Conservation (phyloP, 2,113 vertebrate species). For the Proteles cristata region DNA sequence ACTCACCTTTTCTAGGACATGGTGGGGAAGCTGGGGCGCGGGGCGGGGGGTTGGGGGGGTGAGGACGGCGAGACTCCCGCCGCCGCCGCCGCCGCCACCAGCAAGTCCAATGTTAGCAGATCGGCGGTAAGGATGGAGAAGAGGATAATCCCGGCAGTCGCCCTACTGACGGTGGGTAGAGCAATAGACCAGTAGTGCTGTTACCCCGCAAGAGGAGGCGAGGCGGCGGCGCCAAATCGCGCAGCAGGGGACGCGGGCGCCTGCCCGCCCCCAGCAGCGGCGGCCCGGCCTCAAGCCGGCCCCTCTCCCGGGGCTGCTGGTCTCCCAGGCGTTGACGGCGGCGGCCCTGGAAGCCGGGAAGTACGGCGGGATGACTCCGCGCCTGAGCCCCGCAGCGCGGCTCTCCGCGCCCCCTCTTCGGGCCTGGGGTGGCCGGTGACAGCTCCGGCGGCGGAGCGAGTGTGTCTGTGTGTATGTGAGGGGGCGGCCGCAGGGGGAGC, state of each 20-base stretch:
- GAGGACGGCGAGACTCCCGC: conserved; percentile 66
- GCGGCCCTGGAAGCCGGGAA: conserved; percentile 15
- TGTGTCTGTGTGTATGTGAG: background rate
- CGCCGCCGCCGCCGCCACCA: conserved; percentile 65
- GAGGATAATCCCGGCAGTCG: background rate
- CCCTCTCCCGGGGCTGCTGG: background rate
- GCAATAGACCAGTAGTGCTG: conserved; percentile 26
- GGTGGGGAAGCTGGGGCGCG: conserved; percentile 80
- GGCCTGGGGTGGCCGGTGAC: conserved; percentile 64
- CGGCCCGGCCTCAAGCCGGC: conserved; percentile 13
- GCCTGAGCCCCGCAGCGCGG: conserved; percentile 20
- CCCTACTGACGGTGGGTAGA: conserved; percentile 66
- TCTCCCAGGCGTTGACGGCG: background rate
- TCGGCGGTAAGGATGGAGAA: conserved; percentile 53
- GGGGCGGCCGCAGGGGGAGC: conserved; percentile 57
- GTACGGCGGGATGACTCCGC: conserved; percentile 43
- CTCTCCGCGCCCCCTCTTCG: conserved; percentile 50
- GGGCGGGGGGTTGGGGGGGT: background rate
- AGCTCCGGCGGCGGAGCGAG: conserved; percentile 20
- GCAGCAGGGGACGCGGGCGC: conserved; percentile 57
- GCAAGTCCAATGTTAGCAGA: conserved; percentile 56
- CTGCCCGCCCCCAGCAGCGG: conserved; percentile 67
- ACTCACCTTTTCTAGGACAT: conserved; percentile 89
- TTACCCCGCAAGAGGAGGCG: conserved; percentile 43
- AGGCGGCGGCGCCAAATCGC: conserved; percentile 48